A percentile compares a stretch with the other conserved stretches of the same genome.
Conservation (phyloP, 2,888 invertebrate species). For the Camponotus fellah region DNA sequence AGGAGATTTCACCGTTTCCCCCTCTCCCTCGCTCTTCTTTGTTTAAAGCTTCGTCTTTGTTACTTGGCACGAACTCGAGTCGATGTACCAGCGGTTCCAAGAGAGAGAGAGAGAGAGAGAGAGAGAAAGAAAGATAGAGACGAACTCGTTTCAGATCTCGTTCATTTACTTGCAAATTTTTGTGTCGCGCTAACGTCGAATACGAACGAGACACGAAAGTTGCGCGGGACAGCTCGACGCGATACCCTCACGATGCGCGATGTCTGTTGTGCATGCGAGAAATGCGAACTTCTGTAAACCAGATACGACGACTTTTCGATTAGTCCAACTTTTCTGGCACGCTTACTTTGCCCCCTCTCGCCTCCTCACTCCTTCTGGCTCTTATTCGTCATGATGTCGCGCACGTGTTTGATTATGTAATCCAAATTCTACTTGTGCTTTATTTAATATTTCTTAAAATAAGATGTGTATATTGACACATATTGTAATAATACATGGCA, state of each 20-base stretch:
- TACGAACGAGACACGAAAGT: constrained; percentile 57
- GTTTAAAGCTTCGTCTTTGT: constrained; percentile 63
- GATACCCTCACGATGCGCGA: constrained; percentile 62
- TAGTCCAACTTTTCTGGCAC: constrained; percentile 37
- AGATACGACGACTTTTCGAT: constrained; percentile 66
- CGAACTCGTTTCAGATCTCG: constrained; percentile 59
- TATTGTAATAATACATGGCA: neutral
- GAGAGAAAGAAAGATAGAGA: constrained; percentile 45
- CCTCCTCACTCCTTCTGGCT: neutral
- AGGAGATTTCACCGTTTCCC: constrained; percentile 51
- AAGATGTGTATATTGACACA: neutral
- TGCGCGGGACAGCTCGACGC: constrained; percentile 58
- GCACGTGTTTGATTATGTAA: neutral
- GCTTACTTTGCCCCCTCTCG: neutral
- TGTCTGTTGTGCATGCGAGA: constrained; percentile 53
- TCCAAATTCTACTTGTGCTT: neutral
- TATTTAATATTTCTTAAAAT: neutral
- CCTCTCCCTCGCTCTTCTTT: constrained; percentile 18
- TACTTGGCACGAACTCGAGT: constrained; percentile 65
- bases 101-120: neutral
- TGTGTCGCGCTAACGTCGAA: constrained; percentile 61
- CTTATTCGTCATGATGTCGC: neutral
- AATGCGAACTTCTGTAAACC: constrained; percentile 54
- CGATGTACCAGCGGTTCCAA: constrained; percentile 39
- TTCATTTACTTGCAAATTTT: constrained; percentile 75